Percentiles rank a stretch among this genome's conserved stretches.
Evolutionary conservation across 1,140 invertebrate species (phyloP).

Genomic region (Camponotus pennsylvanicus): DNA sequence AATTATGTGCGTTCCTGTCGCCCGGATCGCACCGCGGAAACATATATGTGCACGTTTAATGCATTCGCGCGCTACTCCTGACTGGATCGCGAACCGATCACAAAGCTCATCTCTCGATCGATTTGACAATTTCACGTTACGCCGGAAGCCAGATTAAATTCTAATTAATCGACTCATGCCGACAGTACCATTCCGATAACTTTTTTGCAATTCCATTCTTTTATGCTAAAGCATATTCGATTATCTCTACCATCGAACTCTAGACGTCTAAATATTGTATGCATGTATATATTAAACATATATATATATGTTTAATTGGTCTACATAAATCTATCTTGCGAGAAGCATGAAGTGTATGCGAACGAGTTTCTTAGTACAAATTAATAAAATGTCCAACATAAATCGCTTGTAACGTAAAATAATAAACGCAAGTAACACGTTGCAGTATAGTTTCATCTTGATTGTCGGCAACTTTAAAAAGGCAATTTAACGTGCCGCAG

Average conservation of each 20-base stretch:
- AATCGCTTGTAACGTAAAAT: neutral
- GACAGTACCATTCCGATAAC: conserved; percentile 25
- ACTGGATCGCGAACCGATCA: conserved; percentile 6
- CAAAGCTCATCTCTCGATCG: conserved; percentile 59
- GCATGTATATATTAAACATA: neutral
- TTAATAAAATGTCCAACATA: conserved; percentile 10
- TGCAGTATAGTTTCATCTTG: conserved; percentile 21
- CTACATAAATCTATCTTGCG: neutral
- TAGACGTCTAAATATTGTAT: neutral
- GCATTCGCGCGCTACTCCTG: conserved; percentile 38
- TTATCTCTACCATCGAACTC: neutral
- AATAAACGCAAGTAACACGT: conserved; percentile 37
- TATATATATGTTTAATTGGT: neutral
- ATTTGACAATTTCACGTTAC: conserved; percentile 59
- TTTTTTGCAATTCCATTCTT: conserved; percentile 45
- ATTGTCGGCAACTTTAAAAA: conserved; percentile 29
- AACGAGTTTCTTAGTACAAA: conserved; percentile 21
- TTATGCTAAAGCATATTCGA: neutral
- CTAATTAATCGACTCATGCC: conserved; percentile 33
- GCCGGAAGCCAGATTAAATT: conserved; percentile 52
- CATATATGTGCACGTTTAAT: conserved; percentile 23
- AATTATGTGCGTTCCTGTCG: conserved; percentile 54
- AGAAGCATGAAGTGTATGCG: neutral
- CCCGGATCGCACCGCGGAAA: neutral
- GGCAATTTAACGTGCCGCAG: conserved; percentile 19